Evolutionary conservation across 2,113 vertebrate species (phyloP), one percentile per base, ranked within the genome.

Genomic region (Erythrocercus mccallii): DNA sequence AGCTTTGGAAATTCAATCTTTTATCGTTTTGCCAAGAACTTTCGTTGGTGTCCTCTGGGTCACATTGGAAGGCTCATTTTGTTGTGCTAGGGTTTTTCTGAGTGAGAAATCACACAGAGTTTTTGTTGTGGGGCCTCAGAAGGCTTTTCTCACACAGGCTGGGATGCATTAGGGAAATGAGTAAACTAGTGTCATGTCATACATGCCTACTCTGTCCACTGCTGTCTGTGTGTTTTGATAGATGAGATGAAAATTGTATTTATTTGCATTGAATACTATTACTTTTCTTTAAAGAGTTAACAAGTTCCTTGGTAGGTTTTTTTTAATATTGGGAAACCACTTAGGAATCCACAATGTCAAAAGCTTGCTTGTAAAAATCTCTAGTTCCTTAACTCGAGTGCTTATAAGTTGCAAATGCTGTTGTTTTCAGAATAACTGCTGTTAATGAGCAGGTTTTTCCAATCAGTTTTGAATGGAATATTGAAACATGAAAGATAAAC

Each of bases 31-130:
- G 91, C 90, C 87, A 97, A 88, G 69, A 91, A 88, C 60, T 96
- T 86, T 58, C 37, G 15, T 87, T 94, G 73, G 83, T 94, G 78
- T 95, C 94, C 95, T 96, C 80, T 88, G 96, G 89, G 93, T 87
- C 78, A 79, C 77, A 81, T 87, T 95, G 78, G 73, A 80, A 94
- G 54, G 66, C 38, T 95, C 45, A 3, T 91, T 94, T 85, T 91
- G 89, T 94, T 85, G 74, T 3, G 1, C 50, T 74, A 48, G 37
- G 31, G 16, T 61, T 95, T 95, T 95, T 81, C 81, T 30, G 35
- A 85, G 87, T 38, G 58, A 85, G 84, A 92, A 95, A 86, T 94
- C 60, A 60, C 42, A 71, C 15, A 31, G 28, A 21, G 25, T 80
- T 92, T 94, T 93, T 86, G 66, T 83, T 78, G 50, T 86, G 71